phyloP scores from a whole-genome alignment of 1,140 invertebrate species.

The Cryptotermes secundus region DNA sequence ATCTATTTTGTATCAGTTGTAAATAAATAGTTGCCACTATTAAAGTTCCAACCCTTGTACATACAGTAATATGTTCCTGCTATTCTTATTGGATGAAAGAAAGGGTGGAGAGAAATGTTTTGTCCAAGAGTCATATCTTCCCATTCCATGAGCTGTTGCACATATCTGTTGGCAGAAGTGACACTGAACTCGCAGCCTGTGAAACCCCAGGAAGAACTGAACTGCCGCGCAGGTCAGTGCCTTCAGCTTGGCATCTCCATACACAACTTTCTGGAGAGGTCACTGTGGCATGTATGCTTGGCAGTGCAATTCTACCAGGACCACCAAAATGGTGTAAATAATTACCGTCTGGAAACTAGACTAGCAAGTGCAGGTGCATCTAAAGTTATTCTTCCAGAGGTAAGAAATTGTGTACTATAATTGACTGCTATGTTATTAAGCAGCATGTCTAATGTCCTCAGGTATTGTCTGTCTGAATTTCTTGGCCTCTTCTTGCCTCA shows the following conservation, averaged over 20 bases:
- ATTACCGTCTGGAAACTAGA: constrained; percentile 80
- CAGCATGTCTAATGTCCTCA: too few relatives aligned
- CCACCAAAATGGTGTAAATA: constrained; percentile 82
- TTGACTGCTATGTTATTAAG: too few relatives aligned
- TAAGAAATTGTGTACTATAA: constrained; percentile 42
- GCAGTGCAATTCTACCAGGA: constrained; percentile 87
- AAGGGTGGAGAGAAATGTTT: too few relatives aligned
- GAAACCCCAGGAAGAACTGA: constrained; percentile 72
- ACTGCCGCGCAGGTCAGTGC: constrained; percentile 71
- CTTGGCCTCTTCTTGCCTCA: too few relatives aligned
- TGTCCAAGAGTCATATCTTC: background rate
- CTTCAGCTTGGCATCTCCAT: constrained; percentile 70
- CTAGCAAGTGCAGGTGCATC: constrained; percentile 79
- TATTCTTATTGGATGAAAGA: too few relatives aligned
- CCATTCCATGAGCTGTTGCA: constrained; percentile 26
- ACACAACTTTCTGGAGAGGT: constrained; percentile 68
- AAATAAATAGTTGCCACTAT: too few relatives aligned
- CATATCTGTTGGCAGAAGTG: constrained; percentile 60
- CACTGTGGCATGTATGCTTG: constrained; percentile 68
- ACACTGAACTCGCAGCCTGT: constrained; percentile 63
- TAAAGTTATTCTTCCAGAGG: constrained; percentile 59
- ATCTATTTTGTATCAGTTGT: too few relatives aligned
- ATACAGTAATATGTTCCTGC: too few relatives aligned
- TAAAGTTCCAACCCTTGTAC: too few relatives aligned
- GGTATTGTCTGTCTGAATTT: too few relatives aligned